Evolutionary conservation across 2,888 invertebrate genomes (phyloP).

Genomic region (Notodonta ziczac): DNA sequence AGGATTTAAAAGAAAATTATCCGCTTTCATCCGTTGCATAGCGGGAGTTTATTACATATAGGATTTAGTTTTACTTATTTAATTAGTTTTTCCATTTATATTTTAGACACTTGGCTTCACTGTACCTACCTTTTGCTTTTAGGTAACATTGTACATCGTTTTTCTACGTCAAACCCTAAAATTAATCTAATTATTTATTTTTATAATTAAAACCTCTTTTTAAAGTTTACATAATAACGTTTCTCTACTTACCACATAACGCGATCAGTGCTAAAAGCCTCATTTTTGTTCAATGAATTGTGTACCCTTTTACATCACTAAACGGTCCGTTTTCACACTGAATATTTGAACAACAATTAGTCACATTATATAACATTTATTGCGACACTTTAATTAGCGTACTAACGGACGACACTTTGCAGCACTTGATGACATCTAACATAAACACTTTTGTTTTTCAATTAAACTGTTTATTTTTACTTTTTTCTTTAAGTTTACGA

Average conservation of each 20-base stretch:
- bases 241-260: conserved; percentile 70
- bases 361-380: conserved; percentile 49
- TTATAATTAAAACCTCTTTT: too few species aligned
- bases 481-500: conserved; percentile 38
- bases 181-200: too few species aligned
- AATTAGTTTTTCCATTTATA: neutral
- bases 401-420: conserved; percentile 32
- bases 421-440: conserved; percentile 29
- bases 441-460: conserved; percentile 7
- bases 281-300: conserved; percentile 61
- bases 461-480: conserved; percentile 8
- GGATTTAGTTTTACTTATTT: too few species aligned
- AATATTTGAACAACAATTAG: conserved; percentile 37
- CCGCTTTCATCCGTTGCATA: too few species aligned
- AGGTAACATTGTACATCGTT: too few species aligned
- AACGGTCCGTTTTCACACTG: conserved; percentile 25
- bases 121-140: too few species aligned
- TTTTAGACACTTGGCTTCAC: neutral
- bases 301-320: conserved; percentile 49
- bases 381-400: conserved; percentile 13
- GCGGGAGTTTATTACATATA: too few species aligned
- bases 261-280: conserved; percentile 69
- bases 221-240: too few species aligned
- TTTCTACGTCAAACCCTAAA: too few species aligned
- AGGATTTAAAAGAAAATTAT: too few species aligned